These are phyloP conservation scores for Taenaris catops DNA, from an alignment of 2,888 invertebrate species.

Conservation along the genomic window DNA sequence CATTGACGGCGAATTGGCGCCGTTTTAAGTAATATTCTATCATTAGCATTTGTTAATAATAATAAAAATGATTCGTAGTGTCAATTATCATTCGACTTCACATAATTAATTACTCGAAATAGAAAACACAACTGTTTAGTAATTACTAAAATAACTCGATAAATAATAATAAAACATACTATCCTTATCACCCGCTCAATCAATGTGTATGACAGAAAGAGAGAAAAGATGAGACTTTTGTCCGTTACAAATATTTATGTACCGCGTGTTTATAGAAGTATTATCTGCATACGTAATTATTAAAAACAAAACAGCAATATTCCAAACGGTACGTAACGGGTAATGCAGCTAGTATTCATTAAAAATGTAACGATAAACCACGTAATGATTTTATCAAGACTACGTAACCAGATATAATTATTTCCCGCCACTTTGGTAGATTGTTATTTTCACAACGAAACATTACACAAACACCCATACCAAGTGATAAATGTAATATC, in stretches of 20 bases:
- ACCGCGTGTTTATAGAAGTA: slow-evolving; percentile 18
- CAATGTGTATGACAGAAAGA: slow-evolving; percentile 35
- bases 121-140: slow-evolving; percentile 3
- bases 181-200: slow-evolving; percentile 31
- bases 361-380: slow-evolving; percentile 4
- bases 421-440: slow-evolving; percentile 58
- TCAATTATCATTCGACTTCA: background rate
- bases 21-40: slow-evolving; percentile 25
- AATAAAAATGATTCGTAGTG: background rate
- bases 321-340: too few species aligned
- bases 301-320: too few species aligned
- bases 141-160: slow-evolving; percentile 24
- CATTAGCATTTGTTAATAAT: background rate
- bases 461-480: background rate
- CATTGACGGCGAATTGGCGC: slow-evolving; percentile 49
- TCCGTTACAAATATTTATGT: slow-evolving; percentile 33
- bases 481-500: slow-evolving; percentile 1
- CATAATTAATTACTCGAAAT: background rate
- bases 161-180: slow-evolving; percentile 38
- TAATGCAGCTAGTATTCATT: too few species aligned
- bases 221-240: slow-evolving; percentile 37
- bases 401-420: slow-evolving; percentile 26
- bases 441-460: slow-evolving; percentile 3
- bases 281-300: background rate
- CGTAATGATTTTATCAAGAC: slow-evolving; percentile 16